Evolutionary conservation across 2,888 invertebrate species (phyloP), one percentile per base, ranked within the genome.

Genomic region (Notodonta ziczac): DNA sequence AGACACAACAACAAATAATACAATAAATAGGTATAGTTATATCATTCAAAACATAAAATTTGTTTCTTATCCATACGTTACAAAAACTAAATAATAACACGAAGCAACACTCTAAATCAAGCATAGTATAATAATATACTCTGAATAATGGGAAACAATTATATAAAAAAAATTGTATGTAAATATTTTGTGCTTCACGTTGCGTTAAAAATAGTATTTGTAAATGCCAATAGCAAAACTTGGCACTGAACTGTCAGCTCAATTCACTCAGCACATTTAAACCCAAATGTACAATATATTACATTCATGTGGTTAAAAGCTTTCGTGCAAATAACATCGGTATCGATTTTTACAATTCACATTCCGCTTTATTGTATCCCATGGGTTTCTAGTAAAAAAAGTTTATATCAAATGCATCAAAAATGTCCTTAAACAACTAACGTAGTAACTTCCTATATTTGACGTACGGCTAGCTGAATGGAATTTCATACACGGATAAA

Each of bases 401-500:
- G 93, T 93, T 91, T 86, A 90, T 91, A 91, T 91, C 93, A 93
- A 93, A 93, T 93, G 93, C 93, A 91, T 93, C 92, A 91, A 93
- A 93, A 93, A 93, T 93, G 89, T 92, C 91, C 93, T 93, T 93
- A 93, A 84, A 91, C 88, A 88, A 91, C 93, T 93, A 93, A 93
- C 91, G 87, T 91, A 92, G 91, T 91, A 88, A 86, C 84, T 83
- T 75, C 86, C 87, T 89, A 89, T 86, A 85, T 81, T 83, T 83
- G 86, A 86, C 87, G 79, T 88, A 88, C 80, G 82, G 86, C 91
- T 91, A 90, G 87, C 86, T 84, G 89, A 88, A 87, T 88, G 87
- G 87, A 88, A 87, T 84, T 84, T 87, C 84, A 82, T 88, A 88
- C 84, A 88, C 84, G 85, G 88, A 84, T 87, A 86, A 87, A 85